Conservation (phyloP, 2,113 vertebrate genomes). For the Salvelinus alpinus region DNA sequence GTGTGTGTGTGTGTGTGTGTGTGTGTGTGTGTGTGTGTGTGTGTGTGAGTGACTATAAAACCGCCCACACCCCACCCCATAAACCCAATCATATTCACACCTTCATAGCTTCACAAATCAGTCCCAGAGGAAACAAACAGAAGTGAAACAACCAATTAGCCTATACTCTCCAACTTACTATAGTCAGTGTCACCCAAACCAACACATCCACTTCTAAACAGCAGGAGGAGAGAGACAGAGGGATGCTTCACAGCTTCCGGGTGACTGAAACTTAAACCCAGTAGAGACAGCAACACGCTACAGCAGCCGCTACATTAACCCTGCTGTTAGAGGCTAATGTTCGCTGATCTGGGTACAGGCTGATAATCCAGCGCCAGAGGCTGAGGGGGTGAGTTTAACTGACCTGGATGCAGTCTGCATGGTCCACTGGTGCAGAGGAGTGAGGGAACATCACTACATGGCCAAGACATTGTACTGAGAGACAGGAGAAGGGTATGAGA, state of each 20-base stretch:
- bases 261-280: slow-evolving; percentile 71
- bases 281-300: slow-evolving; percentile 40
- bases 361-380: slow-evolving; percentile 46
- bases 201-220: slow-evolving; percentile 39
- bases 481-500: slow-evolving; percentile 65
- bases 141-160: slow-evolving; percentile 32
- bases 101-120: neutral
- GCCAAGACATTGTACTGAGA: slow-evolving; percentile 47
- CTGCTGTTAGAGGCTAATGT: slow-evolving; percentile 46
- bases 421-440: slow-evolving; percentile 60
- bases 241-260: slow-evolving; percentile 49
- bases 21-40: neutral
- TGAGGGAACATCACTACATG: slow-evolving; percentile 41
- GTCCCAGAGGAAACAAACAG: slow-evolving; percentile 9
- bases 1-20: too few species aligned
- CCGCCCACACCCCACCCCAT: neutral
- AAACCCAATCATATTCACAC: slow-evolving; percentile 15
- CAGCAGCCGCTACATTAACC: slow-evolving; percentile 65
- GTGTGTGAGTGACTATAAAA: neutral
- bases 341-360: neutral
- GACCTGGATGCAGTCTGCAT: slow-evolving; percentile 51
- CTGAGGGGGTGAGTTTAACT: slow-evolving; percentile 34
- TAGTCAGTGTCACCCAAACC: slow-evolving; percentile 22
- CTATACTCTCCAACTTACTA: slow-evolving; percentile 19
- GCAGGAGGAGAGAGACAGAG: slow-evolving; percentile 23